These are phyloP conservation scores for Pteropus alecto DNA, from an alignment of 2,113 vertebrate species.

Conservation along the genomic window DNA sequence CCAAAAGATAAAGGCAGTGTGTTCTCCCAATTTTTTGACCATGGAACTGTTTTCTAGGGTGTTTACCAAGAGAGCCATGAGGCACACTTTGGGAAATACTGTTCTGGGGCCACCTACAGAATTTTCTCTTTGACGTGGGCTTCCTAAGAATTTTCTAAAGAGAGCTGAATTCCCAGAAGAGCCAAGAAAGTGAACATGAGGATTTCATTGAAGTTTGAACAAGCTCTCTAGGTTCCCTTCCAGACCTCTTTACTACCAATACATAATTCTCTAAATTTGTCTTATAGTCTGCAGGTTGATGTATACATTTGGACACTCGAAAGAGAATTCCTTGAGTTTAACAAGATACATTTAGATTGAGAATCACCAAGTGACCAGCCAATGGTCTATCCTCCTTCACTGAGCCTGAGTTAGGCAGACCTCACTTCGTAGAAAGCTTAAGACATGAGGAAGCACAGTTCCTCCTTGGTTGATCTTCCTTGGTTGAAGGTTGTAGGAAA, in stretches of 20 bases:
- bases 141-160: slow-evolving; percentile 10
- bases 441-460: rapidly evolving
- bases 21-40: neutral
- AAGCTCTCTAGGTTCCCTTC: neutral
- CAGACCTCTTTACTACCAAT: neutral
- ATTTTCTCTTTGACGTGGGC: neutral
- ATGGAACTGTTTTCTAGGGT: neutral
- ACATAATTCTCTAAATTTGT: neutral
- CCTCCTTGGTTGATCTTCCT: neutral
- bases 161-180: neutral
- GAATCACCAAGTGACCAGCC: neutral
- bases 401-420: neutral
- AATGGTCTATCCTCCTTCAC: neutral
- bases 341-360: neutral
- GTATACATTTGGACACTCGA: neutral
- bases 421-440: neutral
- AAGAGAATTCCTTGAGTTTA: neutral
- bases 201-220: neutral
- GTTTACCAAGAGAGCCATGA: neutral
- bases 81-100: neutral
- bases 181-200: neutral
- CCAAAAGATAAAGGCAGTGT: neutral
- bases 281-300: neutral
- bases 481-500: neutral
- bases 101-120: neutral